Conservation (phyloP, 2,888 invertebrate species). For the Rhagonycha lutea region DNA sequence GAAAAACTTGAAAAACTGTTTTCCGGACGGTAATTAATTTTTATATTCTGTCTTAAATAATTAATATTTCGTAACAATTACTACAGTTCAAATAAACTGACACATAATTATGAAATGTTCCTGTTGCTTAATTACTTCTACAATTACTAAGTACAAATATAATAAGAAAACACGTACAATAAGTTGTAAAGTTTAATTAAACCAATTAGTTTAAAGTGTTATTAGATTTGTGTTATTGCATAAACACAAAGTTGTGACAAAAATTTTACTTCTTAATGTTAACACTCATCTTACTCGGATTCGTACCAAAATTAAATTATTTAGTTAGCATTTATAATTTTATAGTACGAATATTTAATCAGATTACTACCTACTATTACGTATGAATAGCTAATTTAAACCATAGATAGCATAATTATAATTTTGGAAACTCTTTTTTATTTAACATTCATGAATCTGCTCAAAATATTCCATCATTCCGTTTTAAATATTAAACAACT, state of each 20-base stretch:
- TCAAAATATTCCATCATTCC: too few relatives aligned
- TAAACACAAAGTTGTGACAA: constrained; percentile 4
- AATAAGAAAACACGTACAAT: constrained; percentile 23
- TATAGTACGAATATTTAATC: neutral
- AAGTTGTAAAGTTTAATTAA: constrained; percentile 20
- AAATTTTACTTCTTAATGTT: neutral
- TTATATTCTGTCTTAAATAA: neutral
- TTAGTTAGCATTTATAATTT: neutral
- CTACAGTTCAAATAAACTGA: constrained; percentile 7
- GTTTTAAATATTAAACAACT: too few relatives aligned
- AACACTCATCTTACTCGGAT: neutral
- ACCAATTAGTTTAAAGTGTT: constrained; percentile 16
- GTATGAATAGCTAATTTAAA: neutral
- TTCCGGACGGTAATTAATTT: neutral
- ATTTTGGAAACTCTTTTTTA: too few relatives aligned
- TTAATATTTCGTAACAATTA: neutral
- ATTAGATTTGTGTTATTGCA: constrained; percentile 14
- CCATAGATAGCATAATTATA: neutral
- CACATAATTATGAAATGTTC: constrained; percentile 10
- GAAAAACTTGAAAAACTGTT: neutral
- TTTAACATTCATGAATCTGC: too few relatives aligned
- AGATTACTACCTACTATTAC: neutral
- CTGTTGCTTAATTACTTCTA: constrained; percentile 19
- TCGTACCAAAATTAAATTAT: neutral
- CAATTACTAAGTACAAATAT: constrained; percentile 21